These are phyloP conservation scores for Pandemis cinnamomeana DNA, from an alignment of 2,888 invertebrate species.

Conservation along the genomic window DNA sequence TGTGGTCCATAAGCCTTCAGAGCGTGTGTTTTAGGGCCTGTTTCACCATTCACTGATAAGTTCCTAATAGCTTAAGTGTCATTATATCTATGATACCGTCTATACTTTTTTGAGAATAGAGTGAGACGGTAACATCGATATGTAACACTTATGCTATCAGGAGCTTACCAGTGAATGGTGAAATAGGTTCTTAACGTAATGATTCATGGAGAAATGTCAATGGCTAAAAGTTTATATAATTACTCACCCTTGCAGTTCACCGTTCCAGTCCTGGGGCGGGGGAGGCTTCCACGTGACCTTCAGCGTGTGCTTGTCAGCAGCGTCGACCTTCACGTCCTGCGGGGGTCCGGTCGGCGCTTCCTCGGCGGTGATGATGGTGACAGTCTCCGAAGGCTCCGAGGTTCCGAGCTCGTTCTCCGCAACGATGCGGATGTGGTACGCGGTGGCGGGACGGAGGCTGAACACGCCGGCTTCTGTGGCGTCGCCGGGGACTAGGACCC, in stretches of 20 bases:
- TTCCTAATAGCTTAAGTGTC: no score
- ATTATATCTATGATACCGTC: no score
- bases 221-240: no score
- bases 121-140: no score
- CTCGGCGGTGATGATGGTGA: constrained; percentile 97
- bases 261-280: constrained; percentile 95
- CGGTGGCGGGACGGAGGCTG: constrained; percentile 94
- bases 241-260: constrained; percentile 88
- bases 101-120: no score
- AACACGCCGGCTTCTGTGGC: constrained; percentile 95
- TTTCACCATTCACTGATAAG: no score
- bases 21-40: no score
- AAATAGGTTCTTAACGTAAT: no score
- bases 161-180: no score
- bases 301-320: constrained; percentile 93
- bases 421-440: constrained; percentile 96
- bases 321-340: constrained; percentile 92
- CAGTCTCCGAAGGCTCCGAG: constrained; percentile 96
- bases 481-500: constrained; percentile 95
- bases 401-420: constrained; percentile 97
- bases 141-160: no score
- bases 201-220: no score
- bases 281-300: constrained; percentile 97
- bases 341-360: constrained; percentile 95
- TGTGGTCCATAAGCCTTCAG: no score